Conservation (phyloP, 2,797 vertebrate species). For the Gobio occitaniae region DNA sequence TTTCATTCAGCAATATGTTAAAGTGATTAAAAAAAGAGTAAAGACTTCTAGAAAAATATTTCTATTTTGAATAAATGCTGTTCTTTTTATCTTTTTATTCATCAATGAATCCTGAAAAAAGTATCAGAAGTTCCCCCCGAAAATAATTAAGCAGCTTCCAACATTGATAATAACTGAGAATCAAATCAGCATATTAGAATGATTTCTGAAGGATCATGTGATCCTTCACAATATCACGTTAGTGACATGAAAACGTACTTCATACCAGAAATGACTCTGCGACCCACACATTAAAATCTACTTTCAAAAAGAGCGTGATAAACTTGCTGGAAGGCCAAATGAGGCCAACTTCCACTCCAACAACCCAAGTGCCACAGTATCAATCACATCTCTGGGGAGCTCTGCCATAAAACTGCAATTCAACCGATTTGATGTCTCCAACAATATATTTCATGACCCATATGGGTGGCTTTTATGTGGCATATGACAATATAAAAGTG, state of each 20-base stretch:
- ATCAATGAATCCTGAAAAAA: no score
- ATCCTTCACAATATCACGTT: no score
- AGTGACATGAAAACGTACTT: neutral
- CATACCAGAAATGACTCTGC: neutral
- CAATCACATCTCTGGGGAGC: conserved; percentile 60
- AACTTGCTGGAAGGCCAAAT: conserved; percentile 23
- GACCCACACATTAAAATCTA: neutral
- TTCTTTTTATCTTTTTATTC: no score
- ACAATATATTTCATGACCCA: conserved; percentile 70
- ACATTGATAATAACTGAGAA: no score
- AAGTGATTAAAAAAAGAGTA: no score
- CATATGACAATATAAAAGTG: conserved; percentile 65
- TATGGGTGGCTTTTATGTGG: conserved; percentile 65
- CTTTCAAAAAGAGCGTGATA: neutral
- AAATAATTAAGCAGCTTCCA: no score
- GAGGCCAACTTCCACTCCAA: conserved; percentile 12
- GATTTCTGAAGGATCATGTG: no score
- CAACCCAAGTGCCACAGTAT: conserved; percentile 43
- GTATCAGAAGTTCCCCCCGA: no score
- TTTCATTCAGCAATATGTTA: no score
- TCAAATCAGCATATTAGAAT: no score
- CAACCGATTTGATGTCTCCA: conserved; percentile 64
- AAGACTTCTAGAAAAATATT: no score
- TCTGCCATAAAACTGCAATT: conserved; percentile 65
- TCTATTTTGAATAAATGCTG: no score